Evolutionary conservation across 2,797 vertebrate genomes (phyloP).

Genomic region (Pseudochromis fuscus): DNA sequence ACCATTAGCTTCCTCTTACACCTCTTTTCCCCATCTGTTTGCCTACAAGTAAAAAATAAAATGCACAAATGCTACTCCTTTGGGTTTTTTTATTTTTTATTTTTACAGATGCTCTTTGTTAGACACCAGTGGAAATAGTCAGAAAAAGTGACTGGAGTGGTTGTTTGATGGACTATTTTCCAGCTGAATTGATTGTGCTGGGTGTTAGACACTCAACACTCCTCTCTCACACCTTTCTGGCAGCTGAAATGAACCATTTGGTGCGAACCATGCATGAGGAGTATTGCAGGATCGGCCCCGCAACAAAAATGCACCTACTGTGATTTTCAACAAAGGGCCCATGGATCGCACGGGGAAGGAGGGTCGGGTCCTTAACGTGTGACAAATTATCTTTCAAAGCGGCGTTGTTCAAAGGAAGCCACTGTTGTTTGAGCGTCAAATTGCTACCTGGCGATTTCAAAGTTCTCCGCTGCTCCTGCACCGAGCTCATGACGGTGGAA

Average conservation of each 20-base stretch:
- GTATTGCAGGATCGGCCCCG: neutral
- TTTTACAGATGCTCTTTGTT: slow-evolving; percentile 36
- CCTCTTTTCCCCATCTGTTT: neutral
- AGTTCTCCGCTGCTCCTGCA: slow-evolving; percentile 34
- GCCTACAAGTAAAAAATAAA: slow-evolving; percentile 30
- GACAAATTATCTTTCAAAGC: slow-evolving; percentile 60
- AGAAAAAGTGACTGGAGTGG: slow-evolving; percentile 26
- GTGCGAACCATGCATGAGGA: slow-evolving; percentile 2
- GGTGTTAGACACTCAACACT: slow-evolving; percentile 37
- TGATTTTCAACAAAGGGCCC: slow-evolving; percentile 35
- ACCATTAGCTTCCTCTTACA: slow-evolving; percentile 36
- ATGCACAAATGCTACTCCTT: slow-evolving; percentile 24
- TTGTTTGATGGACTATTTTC: slow-evolving; percentile 59
- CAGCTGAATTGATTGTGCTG: slow-evolving; percentile 46
- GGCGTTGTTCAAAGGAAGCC: slow-evolving; percentile 47
- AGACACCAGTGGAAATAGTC: slow-evolving; percentile 32
- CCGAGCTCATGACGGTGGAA: slow-evolving; percentile 34
- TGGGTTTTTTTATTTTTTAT: slow-evolving; percentile 42
- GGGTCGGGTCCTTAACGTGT: slow-evolving; percentile 37
- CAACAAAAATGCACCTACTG: neutral
- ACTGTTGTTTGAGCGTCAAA: slow-evolving; percentile 59
- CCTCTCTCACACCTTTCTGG: slow-evolving; percentile 31
- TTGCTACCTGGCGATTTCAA: slow-evolving; percentile 59
- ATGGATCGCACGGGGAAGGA: neutral
- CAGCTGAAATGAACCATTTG: slow-evolving; percentile 30